Evolutionary conservation across 1,140 invertebrate genomes (phyloP), one percentile per base, ranked within the genome.

Genomic region (Trichonephila clavata): DNA sequence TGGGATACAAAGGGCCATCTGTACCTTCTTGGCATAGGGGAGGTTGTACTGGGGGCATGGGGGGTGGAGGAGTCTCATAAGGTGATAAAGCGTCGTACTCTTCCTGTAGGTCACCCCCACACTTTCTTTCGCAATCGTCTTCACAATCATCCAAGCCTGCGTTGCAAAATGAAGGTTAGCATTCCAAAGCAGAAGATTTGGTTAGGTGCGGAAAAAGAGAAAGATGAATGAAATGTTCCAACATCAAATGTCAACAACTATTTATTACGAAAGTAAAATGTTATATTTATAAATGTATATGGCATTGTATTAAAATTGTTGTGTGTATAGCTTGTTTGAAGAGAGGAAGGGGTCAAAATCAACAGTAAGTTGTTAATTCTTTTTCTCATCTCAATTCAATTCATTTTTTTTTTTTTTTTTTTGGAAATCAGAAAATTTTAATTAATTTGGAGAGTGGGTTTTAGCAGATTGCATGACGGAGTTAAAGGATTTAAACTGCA

Each of bases 81-180:
- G 93, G 80, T 83, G 87, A 83, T 84, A 94, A 60, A 84, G 86
- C 61, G 43, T 94, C 93, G 80, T 94, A 94, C 16, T 94, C 93
- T 57, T 94, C 93, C 13, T 80, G 71, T 4, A 94, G 93, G 14
- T 94, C 93, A 39, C 84, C 84, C 83, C 92, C 84, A 27, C 86
- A 90, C 80, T 94, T 94, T 57, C 71, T 27, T 65, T 94, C 93
- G 68, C 93, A 94, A 24, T 94, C 93, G 43, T 94, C 93, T 59
- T 94, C 93, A 43, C 93, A 90, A 57, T 94, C 93, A 57, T 94
- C 93, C 93, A 94, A 59, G 86, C 93, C 93, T 94, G 63, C 27
- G 81, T 94, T 83, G 87, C 87, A 90, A 94, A 90, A 83, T 43
- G 21, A 90, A 94, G 60, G 61, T 87, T 61, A 63, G 24, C 59